Evolutionary conservation across 2,888 invertebrate genomes (phyloP), one percentile per base, ranked within the genome.

Genomic region (Hyppa rectilinea): DNA sequence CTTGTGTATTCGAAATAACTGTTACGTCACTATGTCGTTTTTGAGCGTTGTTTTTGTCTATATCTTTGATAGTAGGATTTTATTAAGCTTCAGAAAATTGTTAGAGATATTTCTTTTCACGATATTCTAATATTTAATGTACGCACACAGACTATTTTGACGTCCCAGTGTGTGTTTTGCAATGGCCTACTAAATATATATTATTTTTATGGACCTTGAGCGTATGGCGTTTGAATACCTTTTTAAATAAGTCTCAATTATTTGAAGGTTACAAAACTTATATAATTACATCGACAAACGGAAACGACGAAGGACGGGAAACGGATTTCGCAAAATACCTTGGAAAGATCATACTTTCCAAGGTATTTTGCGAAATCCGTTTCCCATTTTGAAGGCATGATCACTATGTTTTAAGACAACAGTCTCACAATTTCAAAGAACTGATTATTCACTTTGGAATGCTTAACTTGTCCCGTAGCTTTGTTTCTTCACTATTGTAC

Each of bases 401-500:
- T 73, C 17, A 49, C 23, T 60, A 60, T 55, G 31, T 74, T 69
- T 60, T 23, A 55, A 59, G 43, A 69, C 31, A 74, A 38, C 49
- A 34, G 29, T 76, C n/a, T 59, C 2, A 61, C 34, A 43, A 56
- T 52, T 62, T 62, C 58, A 47, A 26, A 23, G 45, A 26, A 12
- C 29, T 59, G 43, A 68, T 68, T 70, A 64, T 75, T 75, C 26
- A 64, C 53, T 77, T 77, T 64, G 75, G 49, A 75, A 59, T 71
- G 78, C 56, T 45, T 26, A 63, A 63, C 58, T 63, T 58, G 59
- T 43, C 63, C 43, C 36, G 36, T 63, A 59, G 36, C 50, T 52
- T 77, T 77, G 49, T 77, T 58, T 64, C 38, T 75, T 49, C 1
- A 49, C 58, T 49, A 74, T 75, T 74, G 53, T 73, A 31, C 3